Evolutionary conservation across 2,888 invertebrate species (phyloP), one percentile per base, ranked within the genome.

Genomic region (Rhingia rostrata): DNA sequence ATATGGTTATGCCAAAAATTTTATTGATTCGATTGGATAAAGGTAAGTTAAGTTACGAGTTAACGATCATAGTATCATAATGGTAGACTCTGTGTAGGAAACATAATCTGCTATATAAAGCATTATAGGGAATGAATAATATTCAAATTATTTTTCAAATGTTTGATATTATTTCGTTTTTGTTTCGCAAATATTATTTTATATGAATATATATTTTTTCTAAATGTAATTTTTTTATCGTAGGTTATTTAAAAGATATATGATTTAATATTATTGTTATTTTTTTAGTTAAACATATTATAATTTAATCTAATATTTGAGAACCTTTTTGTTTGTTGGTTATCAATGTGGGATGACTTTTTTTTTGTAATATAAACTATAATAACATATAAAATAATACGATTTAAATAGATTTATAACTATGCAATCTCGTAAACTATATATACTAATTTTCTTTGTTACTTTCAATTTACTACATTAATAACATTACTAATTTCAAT

Each of bases 391-490:
- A 41, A n/a, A 67, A 61, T 41, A 69, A 63, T 43, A 73, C 14
- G 45, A 56, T 67, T 61, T 60, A 39, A 63, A 63, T 56, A 67
- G 33, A 41, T 51, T 30, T 22, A 41, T 30, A 41, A 3, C 30
- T 41, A 67, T 53, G 41, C 54, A 84, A 63, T 63, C 51, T 61
- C 67, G 58, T 61, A 66, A 79, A 79, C 60, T 74, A 86, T 64
- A 30, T 79, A 53, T 22, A 2, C 22, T 61, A 63, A 73, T 58
- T 22, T 33, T 33, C 14, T 78, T 79, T 61, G 6, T 67, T 63
- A 54, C 33, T 69, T 86, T 86, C 69, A 83, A 80, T 87, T 87
- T 81, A 77, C 86, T 87, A 87, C 87, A 82, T 78, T 86, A 86
- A 75, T 69, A 74, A 74, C 72, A 54, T 79, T 77, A 47, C 72